Percentiles rank a stretch among this genome's conserved stretches.
Evolutionary conservation across 2,113 vertebrate genomes (phyloP).

Genomic region (Dipodomys stephensi): DNA sequence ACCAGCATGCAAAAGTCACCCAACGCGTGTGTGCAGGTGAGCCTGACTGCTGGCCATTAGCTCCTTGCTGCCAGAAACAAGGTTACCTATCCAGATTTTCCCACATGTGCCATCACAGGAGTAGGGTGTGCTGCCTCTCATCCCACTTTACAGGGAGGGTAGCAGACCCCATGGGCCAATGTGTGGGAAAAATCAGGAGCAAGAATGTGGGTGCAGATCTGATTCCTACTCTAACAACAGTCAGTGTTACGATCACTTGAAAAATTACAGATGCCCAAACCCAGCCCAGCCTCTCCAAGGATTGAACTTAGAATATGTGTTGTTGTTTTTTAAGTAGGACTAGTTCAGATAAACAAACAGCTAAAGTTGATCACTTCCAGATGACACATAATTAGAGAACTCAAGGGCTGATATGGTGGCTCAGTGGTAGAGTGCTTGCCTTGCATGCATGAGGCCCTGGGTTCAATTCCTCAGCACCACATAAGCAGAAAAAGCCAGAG

Average conservation of each 20-base stretch:
- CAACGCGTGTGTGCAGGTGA: conserved; percentile 31
- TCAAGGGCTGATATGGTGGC: no score
- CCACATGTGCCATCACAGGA: neutral
- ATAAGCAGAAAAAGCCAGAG: no score
- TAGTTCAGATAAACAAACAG: neutral
- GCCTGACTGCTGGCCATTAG: neutral
- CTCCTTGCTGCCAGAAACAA: neutral
- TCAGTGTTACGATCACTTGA: neutral
- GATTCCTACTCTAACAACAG: neutral
- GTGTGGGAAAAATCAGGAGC: neutral
- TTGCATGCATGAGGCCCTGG: no score
- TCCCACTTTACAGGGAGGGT: neutral
- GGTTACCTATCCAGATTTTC: neutral
- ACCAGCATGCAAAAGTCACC: conserved; percentile 47
- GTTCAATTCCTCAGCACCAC: no score
- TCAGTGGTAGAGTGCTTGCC: no score
- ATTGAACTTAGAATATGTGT: neutral
- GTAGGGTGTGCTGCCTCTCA: neutral
- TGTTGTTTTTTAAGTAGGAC: neutral
- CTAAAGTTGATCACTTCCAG: neutral
- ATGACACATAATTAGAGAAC: neutral
- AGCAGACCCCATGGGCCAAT: neutral
- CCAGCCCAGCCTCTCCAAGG: neutral
- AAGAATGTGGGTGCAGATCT: neutral
- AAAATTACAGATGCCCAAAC: neutral